Base-by-base conservation (phyloP, 2,113 vertebrate genomes). In the Arenaria interpres region DNA sequence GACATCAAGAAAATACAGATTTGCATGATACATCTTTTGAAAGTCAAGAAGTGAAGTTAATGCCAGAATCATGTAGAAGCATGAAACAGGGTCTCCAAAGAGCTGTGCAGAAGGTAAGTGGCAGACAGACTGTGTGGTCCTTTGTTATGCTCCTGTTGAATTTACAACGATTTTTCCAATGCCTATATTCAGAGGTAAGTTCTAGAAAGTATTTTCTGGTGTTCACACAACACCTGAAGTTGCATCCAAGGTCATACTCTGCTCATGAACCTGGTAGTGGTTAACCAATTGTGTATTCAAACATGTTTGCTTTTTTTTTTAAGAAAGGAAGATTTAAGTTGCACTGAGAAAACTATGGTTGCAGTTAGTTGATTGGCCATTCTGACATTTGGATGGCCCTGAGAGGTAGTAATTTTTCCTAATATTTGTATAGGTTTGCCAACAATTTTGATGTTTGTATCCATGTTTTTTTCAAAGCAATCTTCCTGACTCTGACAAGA, bases 41-140 rank as follows among this genome's bases (percentile, higher is more conserved):
- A 94, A 97, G 72, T 85, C 97, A 98, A 80, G 98, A 98, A n/a
- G 46, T 18, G 0, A 97, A 97, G 59, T 89, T 98, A 88, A 93
- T 98, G 85, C 97, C 98, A 24, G 98, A 98, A 90, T 98, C 97
- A 2, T 98, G 98, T 93, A 97, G 96, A 95, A 97, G 89, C 82
- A 94, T 98, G 95, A 98, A 98, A 77, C 98, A 98, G 88, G 98
- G 97, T 67, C 98, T 98, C 53, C 98, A 98, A 74, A 97, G 96
- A 80, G 97, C 96, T 64, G 97, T 98, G 86, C 97, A 98, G 67
- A 98, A 97, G 97, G 98, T 98, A 78, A 92, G 97, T 96, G 48
- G 24, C 63, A 62, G 33, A 37, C 33, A 60, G 30, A 71, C 2
- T 11, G 1, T 59, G 16, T 60, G 7, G 43, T 85, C n/a, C 15